These are phyloP conservation scores for Hypsopygia costalis DNA, from an alignment of 2,888 invertebrate species.

Conservation along the genomic window DNA sequence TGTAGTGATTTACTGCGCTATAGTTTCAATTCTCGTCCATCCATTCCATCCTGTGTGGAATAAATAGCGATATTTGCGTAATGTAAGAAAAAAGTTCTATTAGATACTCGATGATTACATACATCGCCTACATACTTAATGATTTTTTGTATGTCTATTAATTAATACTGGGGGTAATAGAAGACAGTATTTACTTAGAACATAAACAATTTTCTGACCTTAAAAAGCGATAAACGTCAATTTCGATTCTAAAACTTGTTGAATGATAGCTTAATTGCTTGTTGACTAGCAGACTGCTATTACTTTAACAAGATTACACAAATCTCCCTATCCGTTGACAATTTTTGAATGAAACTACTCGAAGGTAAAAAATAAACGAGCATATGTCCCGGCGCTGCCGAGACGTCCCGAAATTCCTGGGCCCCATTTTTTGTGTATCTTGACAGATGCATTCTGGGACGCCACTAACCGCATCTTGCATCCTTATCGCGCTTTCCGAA, in stretches of 20 bases:
- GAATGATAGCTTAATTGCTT: slow-evolving; percentile 57
- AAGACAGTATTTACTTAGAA: too few relatives aligned
- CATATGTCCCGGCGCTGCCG: slow-evolving; percentile 61
- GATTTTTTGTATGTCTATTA: too few relatives aligned
- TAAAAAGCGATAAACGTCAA: background rate
- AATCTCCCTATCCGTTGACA: slow-evolving; percentile 71
- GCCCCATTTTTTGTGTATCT: slow-evolving; percentile 69
- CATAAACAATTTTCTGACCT: slow-evolving; percentile 16
- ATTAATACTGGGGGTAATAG: too few relatives aligned
- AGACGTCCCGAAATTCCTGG: slow-evolving; percentile 76
- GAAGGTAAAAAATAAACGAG: slow-evolving; percentile 68
- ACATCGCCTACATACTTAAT: too few relatives aligned
- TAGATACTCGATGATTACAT: too few relatives aligned
- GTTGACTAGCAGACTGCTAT: slow-evolving; percentile 55
- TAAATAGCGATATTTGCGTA: too few relatives aligned
- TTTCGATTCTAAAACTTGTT: slow-evolving; percentile 32
- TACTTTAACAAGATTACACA: slow-evolving; percentile 77
- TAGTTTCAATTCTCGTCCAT: too few relatives aligned
- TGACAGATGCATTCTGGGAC: slow-evolving; percentile 78
- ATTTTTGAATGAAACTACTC: slow-evolving; percentile 76
- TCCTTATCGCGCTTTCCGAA: slow-evolving; percentile 68
- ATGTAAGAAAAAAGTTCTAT: too few relatives aligned
- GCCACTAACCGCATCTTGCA: slow-evolving; percentile 75
- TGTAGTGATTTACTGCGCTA: too few relatives aligned
- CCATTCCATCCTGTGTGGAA: too few relatives aligned